These are phyloP conservation scores for Pyrgilauda ruficollis DNA, from an alignment of 2,113 vertebrate species.

Conservation along the genomic window DNA sequence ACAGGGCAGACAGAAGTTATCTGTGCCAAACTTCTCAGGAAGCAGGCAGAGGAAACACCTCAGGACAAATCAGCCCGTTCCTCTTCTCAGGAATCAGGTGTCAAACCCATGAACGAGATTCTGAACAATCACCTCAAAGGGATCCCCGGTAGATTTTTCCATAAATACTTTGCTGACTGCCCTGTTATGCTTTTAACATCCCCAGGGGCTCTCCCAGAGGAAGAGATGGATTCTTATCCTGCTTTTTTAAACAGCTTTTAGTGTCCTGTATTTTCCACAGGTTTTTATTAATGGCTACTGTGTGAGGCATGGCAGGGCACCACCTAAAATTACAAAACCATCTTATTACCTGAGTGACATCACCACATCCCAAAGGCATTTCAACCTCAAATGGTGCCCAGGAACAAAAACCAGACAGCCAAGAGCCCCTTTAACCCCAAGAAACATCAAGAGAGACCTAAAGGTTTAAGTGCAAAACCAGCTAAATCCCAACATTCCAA, in stretches of 20 bases:
- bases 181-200: not conserved
- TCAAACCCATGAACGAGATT: fast-evolving
- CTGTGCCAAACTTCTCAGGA: not conserved
- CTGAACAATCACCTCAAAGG: not conserved
- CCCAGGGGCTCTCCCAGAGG: not conserved
- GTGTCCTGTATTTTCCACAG: fast-evolving
- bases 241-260: not conserved
- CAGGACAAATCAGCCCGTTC: not conserved
- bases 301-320: not conserved
- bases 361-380: not conserved
- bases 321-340: not conserved
- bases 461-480: not conserved
- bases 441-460: not conserved
- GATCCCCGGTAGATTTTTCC: not conserved
- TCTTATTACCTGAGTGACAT: not conserved
- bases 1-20: fast-evolving
- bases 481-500: not conserved
- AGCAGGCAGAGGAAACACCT: not conserved
- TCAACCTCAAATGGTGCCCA: not conserved
- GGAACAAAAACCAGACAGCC: not conserved
- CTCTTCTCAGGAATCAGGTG: not conserved
- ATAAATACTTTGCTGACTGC: not conserved
- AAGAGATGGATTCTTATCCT: not conserved
- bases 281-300: not conserved
- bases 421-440: not conserved